A percentile compares a stretch with the other conserved stretches of the same genome.
These are phyloP conservation scores for Hypomecis atomaria DNA, from an alignment of 2,888 invertebrate genomes.

Conservation along the genomic window DNA sequence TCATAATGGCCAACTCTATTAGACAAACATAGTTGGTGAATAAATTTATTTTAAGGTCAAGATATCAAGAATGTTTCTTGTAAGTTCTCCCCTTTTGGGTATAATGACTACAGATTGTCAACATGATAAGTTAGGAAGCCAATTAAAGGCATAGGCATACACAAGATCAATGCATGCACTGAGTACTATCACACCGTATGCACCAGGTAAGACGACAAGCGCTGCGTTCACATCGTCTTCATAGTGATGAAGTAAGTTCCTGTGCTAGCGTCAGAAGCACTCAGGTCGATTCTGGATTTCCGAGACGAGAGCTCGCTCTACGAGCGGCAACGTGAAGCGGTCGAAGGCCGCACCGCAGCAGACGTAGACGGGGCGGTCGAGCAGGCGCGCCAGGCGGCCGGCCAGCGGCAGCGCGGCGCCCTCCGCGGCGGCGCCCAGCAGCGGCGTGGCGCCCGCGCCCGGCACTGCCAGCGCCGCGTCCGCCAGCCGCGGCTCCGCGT, in stretches of 20 bases:
- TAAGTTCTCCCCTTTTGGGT: no score
- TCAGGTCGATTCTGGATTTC: slow-evolving; percentile 10
- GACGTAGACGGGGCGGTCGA: slow-evolving; percentile 20
- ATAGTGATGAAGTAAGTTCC: background rate
- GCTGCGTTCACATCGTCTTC: background rate
- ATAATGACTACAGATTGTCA: no score
- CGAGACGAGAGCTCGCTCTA: slow-evolving; percentile 9
- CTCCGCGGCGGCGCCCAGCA: slow-evolving; percentile 25
- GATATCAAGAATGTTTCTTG: no score
- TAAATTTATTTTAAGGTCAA: no score
- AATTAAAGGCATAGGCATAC: no score
- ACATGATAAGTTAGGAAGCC: no score
- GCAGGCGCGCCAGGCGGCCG: slow-evolving; percentile 23
- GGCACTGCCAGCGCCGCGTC: slow-evolving; percentile 16
- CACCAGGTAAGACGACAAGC: no score
- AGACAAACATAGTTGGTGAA: no score
- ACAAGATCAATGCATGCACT: no score
- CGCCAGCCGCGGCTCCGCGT: slow-evolving; percentile 47
- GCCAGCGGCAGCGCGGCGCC: slow-evolving; percentile 24
- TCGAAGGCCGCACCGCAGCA: slow-evolving; percentile 43
- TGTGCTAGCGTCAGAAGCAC: slow-evolving; percentile 1
- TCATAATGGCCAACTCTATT: no score
- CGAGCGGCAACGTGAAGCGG: slow-evolving; percentile 51
- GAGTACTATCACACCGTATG: no score
- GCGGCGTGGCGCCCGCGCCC: slow-evolving; percentile 19